Base-by-base conservation (phyloP, 2,888 invertebrate species). In the Drosophila mayaguana region DNA sequence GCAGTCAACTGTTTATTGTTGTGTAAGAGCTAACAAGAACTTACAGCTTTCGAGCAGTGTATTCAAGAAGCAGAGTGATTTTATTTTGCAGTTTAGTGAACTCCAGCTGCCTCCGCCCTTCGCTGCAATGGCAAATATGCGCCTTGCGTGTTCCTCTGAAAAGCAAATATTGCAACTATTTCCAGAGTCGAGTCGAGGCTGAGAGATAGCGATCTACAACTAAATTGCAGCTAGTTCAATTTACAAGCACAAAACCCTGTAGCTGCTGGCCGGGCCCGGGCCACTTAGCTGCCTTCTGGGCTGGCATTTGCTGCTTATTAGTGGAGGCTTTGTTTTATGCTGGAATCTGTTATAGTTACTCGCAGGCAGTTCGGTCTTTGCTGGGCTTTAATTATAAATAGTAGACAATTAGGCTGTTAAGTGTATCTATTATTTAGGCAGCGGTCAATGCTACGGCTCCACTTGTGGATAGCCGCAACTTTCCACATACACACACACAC, bases 211-310 rank as follows among this genome's bases (percentile, higher is more conserved):
- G 63, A 80, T 79, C 80, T 80, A 56, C 77, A 77, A 34, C 80
- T 69, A 83, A 88, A 82, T 84, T 85, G 88, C 73, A 72, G 83
- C 86, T 72, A 75, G 83, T 75, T 81, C 76, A 79, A 79, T 79
- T 80, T 80, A 76, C 76, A 73, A 72, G 78, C 63, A 53, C 38
- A 53, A 50, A 56, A 68, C 64, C 55, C 65, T 78, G 64, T 75
- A 77, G 67, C 65, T 63, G 53, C 2, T 46, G n/a, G 43, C 20
- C 16, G 9, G 8, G 50, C 46, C 68, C 20, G 40, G 32, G 68
- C 62, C 69, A 69, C 60, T 70, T 75, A 71, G 46, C 42, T 53
- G 53, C 57, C 36, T 20, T 63, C 64, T 63, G 66, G 65, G 42
- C 66, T 62, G 70, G 76, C 72, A 80, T 78, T 75, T 78, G 71